Percentiles rank a stretch among this genome's conserved stretches.
phyloP scores from a whole-genome alignment of 64 coral and sea anemone species.

The Exaiptasia diaphana region DNA sequence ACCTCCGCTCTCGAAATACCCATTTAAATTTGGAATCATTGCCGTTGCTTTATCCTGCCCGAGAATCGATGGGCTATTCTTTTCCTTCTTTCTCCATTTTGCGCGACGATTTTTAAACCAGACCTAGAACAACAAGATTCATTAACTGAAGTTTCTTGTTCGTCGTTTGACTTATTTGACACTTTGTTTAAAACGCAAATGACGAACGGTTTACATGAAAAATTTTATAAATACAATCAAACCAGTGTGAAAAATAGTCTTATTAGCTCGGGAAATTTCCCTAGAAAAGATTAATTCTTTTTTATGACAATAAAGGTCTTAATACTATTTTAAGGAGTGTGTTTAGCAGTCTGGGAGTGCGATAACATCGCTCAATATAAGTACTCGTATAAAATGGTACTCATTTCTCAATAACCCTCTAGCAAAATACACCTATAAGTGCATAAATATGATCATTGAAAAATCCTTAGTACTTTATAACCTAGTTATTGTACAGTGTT shows the following conservation, averaged over 20 bases:
- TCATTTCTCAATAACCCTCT: no score
- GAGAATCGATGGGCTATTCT: slow-evolving; percentile 79
- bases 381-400: no score
- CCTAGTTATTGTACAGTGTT: no score
- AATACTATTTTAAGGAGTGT: slow-evolving; percentile 1
- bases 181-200: no score
- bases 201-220: no score
- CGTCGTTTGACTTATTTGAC: no score
- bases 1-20: slow-evolving; percentile 56
- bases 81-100: slow-evolving; percentile 99
- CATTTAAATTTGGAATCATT: slow-evolving; percentile 78
- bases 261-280: background rate
- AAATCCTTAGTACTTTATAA: no score
- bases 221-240: background rate
- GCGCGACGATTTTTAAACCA: slow-evolving; percentile 98
- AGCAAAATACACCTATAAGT: no score
- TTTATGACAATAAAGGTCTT: background rate
- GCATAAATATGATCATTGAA: no score
- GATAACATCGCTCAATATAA: no score
- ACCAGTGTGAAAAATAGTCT: background rate
- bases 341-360: no score
- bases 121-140: slow-evolving; percentile 56
- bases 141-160: no score
- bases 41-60: slow-evolving; percentile 68
- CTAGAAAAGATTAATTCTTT: background rate